phyloP scores from a whole-genome alignment of 92 coral and sea anemone genomes.

The Parazoanthus darwini region DNA sequence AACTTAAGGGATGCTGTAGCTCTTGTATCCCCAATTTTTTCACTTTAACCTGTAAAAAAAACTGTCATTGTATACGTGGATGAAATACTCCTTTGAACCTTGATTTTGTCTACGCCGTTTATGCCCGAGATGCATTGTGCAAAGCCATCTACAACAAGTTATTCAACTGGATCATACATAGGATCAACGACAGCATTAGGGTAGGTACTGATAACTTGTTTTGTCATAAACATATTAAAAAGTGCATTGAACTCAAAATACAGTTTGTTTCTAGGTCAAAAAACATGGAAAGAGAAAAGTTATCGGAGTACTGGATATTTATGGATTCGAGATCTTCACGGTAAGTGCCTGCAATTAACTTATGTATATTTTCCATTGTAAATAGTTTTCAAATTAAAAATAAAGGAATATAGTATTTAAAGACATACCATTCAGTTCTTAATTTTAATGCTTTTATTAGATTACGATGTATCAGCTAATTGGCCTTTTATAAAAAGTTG shows the following conservation, averaged over 20 bases:
- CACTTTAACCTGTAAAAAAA: no score
- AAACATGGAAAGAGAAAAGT: conserved; percentile 84
- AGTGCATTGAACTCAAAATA: not conserved
- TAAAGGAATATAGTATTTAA: no score
- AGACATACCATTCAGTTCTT: no score
- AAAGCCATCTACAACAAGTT: conserved; percentile 90
- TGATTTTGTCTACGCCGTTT: conserved; percentile 67
- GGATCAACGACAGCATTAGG: conserved; percentile 93
- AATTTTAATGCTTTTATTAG: no score
- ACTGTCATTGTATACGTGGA: not conserved
- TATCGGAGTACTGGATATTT: conserved; percentile 96
- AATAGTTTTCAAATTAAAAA: not conserved
- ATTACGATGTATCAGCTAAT: not conserved
- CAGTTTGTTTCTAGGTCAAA: conserved; percentile 64
- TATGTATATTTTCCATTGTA: not conserved
- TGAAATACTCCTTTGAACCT: not conserved
- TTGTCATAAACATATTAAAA: not conserved
- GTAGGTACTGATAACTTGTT: conserved; percentile 40
- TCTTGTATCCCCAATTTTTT: no score
- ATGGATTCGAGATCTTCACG: conserved; percentile 97
- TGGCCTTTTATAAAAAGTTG: not conserved
- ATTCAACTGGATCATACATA: conserved; percentile 86
- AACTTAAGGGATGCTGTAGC: no score
- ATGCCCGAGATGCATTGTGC: conserved; percentile 93
- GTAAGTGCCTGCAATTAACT: conserved; percentile 38